Evolutionary conservation across 2,888 invertebrate genomes (phyloP), one percentile per base, ranked within the genome.

Genomic region (Peribatodes rhomboidaria): DNA sequence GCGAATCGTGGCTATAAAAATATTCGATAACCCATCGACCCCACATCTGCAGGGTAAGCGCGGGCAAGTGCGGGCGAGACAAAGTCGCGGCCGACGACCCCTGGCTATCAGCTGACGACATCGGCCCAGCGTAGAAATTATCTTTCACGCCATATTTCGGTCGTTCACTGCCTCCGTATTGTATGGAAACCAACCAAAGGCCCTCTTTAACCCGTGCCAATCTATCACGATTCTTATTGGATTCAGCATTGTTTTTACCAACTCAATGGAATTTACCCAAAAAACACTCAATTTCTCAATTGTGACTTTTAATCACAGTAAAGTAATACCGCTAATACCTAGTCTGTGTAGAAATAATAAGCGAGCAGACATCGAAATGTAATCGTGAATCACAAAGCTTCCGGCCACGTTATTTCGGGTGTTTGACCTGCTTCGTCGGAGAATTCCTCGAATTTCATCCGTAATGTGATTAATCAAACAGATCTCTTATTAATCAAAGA

Each of bases 81-180:
- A 89, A 90, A 89, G 90, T 89, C 85, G 89, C 83, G 91, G 90
- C 73, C 88, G 83, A 83, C 89, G 82, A 88, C 90, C 92, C 83
- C 84, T 61, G 74, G 77, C 85, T 92, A 92, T 93, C 92, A 92
- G 91, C 92, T 91, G 92, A 91, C 91, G 90, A 90, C 90, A 91
- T 87, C 89, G 84, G 79, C 77, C 79, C 81, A 83, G 84, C 79
- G 83, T 82, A 79, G 82, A 87, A 87, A 87, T 90, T 89, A 91
- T 91, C 87, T 88, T 84, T 83, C 81, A 84, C 81, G 81, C 84
- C 75, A 85, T 87, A 87, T 90, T 65, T 90, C 88, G 89, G 86
- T 87, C 85, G 78, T 86, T 87, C 83, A 85, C 83, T 84, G 83
- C 73, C 76, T 74, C 39, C 42, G 11, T 33, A 55, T 63, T 55